phyloP scores from a whole-genome alignment of 2,113 vertebrate species.

The Pica pica region DNA sequence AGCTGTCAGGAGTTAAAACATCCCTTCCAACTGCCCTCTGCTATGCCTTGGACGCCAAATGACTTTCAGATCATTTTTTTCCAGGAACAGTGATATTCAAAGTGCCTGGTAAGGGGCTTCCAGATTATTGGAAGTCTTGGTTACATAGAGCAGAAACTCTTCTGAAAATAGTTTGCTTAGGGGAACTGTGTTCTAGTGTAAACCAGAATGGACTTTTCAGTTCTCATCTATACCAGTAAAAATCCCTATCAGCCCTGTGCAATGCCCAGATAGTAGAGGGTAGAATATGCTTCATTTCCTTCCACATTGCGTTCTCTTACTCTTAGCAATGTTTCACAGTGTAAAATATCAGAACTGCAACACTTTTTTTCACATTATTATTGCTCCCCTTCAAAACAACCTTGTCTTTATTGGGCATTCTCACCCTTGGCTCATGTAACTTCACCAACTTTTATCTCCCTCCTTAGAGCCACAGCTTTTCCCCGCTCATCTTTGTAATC shows the following conservation, averaged over 20 bases:
- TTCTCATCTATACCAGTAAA: neutral
- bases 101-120: neutral
- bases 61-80: neutral
- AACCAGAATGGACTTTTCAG: neutral
- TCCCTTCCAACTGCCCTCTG: neutral
- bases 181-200: neutral
- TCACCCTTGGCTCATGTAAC: neutral
- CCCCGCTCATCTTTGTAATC: slow-evolving; percentile 60
- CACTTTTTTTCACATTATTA: neutral
- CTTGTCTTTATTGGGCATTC: neutral
- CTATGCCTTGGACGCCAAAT: neutral
- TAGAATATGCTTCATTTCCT: neutral
- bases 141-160: neutral
- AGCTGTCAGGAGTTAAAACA: neutral
- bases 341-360: neutral
- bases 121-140: neutral
- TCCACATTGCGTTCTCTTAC: neutral
- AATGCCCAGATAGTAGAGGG: neutral
- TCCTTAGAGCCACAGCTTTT: neutral
- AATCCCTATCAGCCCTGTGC: neutral
- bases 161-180: neutral
- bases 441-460: slow-evolving; percentile 39
- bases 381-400: neutral
- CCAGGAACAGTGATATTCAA: neutral
- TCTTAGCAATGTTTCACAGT: neutral